These are phyloP conservation scores for Pocillopora grandis DNA, from an alignment of 92 coral and sea anemone species.

Conservation along the genomic window DNA sequence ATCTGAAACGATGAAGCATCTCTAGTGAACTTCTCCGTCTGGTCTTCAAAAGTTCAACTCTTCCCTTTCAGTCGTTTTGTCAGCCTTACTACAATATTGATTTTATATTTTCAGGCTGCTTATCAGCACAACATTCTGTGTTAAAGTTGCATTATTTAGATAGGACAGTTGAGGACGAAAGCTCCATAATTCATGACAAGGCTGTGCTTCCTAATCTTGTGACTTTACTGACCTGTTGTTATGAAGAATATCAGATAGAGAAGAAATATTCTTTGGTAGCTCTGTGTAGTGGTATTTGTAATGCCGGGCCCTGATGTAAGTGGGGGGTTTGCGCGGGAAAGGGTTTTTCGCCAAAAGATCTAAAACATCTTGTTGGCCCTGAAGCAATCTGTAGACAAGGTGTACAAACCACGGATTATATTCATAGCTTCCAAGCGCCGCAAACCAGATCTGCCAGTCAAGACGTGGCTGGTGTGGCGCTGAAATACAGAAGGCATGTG, in stretches of 20 bases:
- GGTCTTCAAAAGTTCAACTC: no score
- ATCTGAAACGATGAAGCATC: no score
- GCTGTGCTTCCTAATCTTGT: no score
- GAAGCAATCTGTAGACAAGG: slow-evolving; percentile 77
- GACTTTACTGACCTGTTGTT: slow-evolving; percentile 51
- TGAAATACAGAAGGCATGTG: slow-evolving; percentile 21
- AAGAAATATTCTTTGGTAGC: slow-evolving; percentile 29
- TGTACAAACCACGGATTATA: slow-evolving; percentile 98
- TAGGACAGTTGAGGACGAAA: no score
- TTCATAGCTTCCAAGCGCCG: slow-evolving; percentile 89
- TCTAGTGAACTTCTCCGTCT: no score
- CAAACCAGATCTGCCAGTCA: slow-evolving; percentile 99
- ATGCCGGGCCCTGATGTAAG: slow-evolving; percentile 75
- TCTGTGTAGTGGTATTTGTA: slow-evolving; percentile 88
- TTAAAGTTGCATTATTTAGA: no score
- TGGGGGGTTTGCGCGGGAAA: slow-evolving; percentile 78
- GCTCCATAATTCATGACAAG: no score
- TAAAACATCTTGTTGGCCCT: slow-evolving; percentile 85
- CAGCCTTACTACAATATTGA: no score
- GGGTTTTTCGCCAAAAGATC: slow-evolving; percentile 83
- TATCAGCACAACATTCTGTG: no score
- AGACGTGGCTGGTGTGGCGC: slow-evolving; percentile 99
- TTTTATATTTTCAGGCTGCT: no score
- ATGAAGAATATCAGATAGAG: slow-evolving; percentile 29
- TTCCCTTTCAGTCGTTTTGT: no score